Conservation (phyloP, 2,888 invertebrate genomes). For the Drosophila picticornis region DNA sequence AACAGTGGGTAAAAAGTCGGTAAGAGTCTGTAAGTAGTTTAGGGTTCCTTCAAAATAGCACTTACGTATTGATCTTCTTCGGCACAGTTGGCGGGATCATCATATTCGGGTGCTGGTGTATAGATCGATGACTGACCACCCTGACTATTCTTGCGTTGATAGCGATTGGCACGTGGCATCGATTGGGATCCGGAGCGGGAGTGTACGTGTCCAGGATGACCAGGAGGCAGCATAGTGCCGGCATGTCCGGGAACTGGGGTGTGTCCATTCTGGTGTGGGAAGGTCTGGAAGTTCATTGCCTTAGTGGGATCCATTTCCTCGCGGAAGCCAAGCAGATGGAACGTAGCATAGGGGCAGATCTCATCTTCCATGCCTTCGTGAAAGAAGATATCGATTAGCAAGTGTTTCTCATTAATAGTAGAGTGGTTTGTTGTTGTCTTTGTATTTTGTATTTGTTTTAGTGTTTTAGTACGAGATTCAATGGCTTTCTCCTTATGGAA, state of each 20-base stretch:
- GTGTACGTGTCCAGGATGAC: constrained; percentile 91
- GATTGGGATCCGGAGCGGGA: constrained; percentile 95
- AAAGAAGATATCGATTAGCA: constrained; percentile 48
- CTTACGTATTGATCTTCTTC: constrained; percentile 95
- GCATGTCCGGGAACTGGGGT: constrained; percentile 90
- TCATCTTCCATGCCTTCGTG: constrained; percentile 95
- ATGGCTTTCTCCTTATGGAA: constrained; percentile 12
- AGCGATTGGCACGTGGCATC: constrained; percentile 92
- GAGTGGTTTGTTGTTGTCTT: constrained; percentile 19
- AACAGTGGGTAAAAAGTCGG: not conserved
- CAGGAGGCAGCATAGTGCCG: constrained; percentile 93
- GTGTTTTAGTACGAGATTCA: constrained; percentile 66
- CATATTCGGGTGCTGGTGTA: constrained; percentile 94
- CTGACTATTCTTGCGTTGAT: constrained; percentile 90
- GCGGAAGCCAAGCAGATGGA: constrained; percentile 97
- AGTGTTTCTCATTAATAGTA: not conserved
- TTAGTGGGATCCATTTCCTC: constrained; percentile 98
- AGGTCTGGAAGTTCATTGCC: constrained; percentile 95
- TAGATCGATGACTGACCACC: constrained; percentile 94
- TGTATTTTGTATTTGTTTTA: constrained; percentile 58
- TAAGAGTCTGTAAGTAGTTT: not conserved
- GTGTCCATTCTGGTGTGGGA: constrained; percentile 90
- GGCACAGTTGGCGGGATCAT: constrained; percentile 96
- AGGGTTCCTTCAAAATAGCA: not conserved
- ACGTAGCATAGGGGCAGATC: constrained; percentile 98